Evolutionary conservation across 2,888 invertebrate genomes (phyloP), one percentile per base, ranked within the genome.

Genomic region (Eupsilia transversa): DNA sequence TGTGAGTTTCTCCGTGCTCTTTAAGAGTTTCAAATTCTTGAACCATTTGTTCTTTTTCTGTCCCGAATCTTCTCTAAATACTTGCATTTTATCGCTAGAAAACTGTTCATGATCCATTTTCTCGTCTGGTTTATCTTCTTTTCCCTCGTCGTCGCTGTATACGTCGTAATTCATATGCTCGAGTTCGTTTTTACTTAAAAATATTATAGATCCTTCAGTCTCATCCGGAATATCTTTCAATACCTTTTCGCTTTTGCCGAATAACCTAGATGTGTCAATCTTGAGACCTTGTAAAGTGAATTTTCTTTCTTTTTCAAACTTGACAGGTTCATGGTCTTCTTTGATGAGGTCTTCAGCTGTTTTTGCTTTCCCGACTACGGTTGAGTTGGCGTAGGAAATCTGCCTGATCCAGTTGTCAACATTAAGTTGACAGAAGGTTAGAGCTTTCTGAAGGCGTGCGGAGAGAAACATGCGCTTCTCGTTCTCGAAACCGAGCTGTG

Each of bases 41-140:
- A 97, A 97, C 97, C 97, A 97, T 90, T 97, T 97, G 86, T 91
- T 96, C 78, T 97, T 97, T 90, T 97, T 97, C 3, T 95, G 94
- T 2, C 88, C 94, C 0, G 93, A 92, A 84, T 96, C 96, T 92
- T 96, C 96, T 89, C 96, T 93, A 80, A 96, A 96, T 2, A 96
- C 96, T 6, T 94, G 96, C 95, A 96, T 96, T 88, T 96, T 96
- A 43, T 96, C 96, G 83, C 90, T 95, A 14, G 94, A 91, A 77
- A 96, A 96, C 56, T 94, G 92, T 81, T 96, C 96, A 27, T 92
- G 92, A 65, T 96, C 94, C 41, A 86, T 81, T 89, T 94, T 96
- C 0, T 94, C 95, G 6, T 96, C 96, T 71, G 87, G 89, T 77
- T 96, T 96, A 17, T 96, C 96, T 64, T 96, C 96, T 88, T 96